Evolutionary conservation across 1,140 invertebrate species (phyloP).

Genomic region (Choristoneura fumiferana): DNA sequence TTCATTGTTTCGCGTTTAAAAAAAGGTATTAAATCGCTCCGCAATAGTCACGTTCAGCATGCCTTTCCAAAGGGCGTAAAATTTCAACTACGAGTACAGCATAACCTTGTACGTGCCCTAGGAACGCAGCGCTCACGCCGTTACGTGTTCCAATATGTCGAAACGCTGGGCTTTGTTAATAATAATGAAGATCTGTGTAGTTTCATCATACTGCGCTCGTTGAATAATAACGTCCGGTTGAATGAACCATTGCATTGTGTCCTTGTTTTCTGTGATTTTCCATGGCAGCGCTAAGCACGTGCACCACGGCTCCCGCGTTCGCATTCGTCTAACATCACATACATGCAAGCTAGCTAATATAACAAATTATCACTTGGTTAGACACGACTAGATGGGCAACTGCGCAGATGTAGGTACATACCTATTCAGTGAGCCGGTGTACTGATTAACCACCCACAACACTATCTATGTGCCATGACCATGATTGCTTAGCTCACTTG

Average conservation of each 20-base stretch:
- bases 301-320: constrained; percentile 27
- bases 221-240: constrained; percentile 75
- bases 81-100: constrained; percentile 36
- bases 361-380: constrained; percentile 43
- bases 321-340: neutral
- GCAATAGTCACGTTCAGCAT: no score
- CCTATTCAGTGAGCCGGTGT: neutral
- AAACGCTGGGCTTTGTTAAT: constrained; percentile 68
- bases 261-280: constrained; percentile 78
- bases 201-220: constrained; percentile 74
- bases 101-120: constrained; percentile 45
- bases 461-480: neutral
- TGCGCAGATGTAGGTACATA: constrained; percentile 36
- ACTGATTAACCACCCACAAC: neutral
- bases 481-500: neutral
- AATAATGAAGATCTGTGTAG: constrained; percentile 74
- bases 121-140: constrained; percentile 12
- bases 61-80: constrained; percentile 15
- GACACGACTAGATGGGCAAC: constrained; percentile 30
- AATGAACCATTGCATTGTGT: constrained; percentile 76
- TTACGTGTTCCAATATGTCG: constrained; percentile 62
- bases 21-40: no score
- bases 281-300: constrained; percentile 55
- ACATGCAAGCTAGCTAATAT: constrained; percentile 38
- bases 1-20: no score